Conservation (phyloP, 2,797 vertebrate genomes). For the Falco berigora region DNA sequence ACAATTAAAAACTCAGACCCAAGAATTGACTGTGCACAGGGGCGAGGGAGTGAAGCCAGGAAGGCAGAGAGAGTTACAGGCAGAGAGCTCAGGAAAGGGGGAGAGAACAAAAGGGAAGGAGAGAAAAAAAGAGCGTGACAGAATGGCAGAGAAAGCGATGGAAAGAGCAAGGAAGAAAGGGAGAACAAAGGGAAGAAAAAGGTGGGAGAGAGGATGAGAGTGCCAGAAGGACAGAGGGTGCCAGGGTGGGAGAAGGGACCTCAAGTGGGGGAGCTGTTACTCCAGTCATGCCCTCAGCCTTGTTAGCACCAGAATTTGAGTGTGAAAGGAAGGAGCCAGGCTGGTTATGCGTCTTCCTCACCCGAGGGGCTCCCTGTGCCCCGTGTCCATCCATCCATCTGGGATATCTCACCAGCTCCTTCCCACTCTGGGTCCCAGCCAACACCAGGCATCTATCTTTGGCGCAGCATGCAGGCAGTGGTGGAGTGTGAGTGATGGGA, state of each 20-base stretch:
- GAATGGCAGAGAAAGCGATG: neutral
- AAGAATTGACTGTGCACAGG: neutral
- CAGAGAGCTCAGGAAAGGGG: neutral
- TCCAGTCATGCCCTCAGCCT: neutral
- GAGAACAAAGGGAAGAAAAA: constrained; percentile 11
- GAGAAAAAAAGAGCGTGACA: neutral
- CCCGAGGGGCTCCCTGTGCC: neutral
- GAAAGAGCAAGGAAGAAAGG: neutral
- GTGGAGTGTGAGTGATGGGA: neutral
- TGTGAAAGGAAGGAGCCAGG: neutral
- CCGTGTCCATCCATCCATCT: neutral
- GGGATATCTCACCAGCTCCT: constrained; percentile 32
- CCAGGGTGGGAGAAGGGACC: neutral
- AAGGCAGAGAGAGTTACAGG: neutral
- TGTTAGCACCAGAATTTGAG: neutral
- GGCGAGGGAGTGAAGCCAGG: neutral
- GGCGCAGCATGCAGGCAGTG: neutral
- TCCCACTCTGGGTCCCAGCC: neutral
- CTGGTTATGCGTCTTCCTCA: neutral
- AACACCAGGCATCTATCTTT: neutral
- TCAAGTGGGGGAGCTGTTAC: neutral
- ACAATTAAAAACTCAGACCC: constrained; percentile 39
- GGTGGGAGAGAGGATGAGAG: neutral
- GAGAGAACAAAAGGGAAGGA: constrained; percentile 28
- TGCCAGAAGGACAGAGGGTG: neutral